phyloP scores from a whole-genome alignment of 1,140 invertebrate species.

The Lycorma delicatula region DNA sequence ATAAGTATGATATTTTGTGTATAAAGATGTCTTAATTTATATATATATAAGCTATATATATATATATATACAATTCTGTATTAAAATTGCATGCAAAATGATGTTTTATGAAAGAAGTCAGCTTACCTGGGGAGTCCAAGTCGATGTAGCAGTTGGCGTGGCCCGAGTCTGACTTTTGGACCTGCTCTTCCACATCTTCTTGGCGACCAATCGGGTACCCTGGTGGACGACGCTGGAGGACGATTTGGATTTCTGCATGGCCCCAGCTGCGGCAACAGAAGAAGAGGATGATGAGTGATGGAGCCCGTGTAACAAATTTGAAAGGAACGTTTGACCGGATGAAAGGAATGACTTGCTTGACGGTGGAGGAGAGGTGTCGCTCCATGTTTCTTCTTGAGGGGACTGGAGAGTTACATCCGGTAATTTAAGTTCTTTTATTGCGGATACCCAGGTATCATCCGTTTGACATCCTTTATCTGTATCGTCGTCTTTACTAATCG shows the following conservation, averaged over 20 bases:
- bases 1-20: no score
- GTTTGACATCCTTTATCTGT: conserved; percentile 64
- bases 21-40: no score
- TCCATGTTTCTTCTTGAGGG: conserved; percentile 28
- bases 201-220: conserved; percentile 59
- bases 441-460: conserved; percentile 58
- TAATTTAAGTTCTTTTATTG: conserved; percentile 32
- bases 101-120: no score
- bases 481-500: conserved; percentile 60
- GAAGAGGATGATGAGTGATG: conserved; percentile 35
- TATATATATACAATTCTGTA: no score
- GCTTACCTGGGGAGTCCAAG: conserved; percentile 59
- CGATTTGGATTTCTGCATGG: conserved; percentile 81
- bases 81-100: no score
- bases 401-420: conserved; percentile 28
- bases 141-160: conserved; percentile 37
- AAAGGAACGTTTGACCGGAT: conserved; percentile 53
- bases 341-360: conserved; percentile 40
- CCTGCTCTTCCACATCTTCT: conserved; percentile 70
- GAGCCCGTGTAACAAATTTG: conserved; percentile 52
- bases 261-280: conserved; percentile 37
- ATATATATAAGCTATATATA: no score
- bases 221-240: conserved; percentile 75
- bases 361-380: conserved; percentile 33
- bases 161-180: conserved; percentile 67